Percentiles rank a stretch among this genome's conserved stretches.
Evolutionary conservation across 2,888 invertebrate species (phyloP).

Genomic region (Drosophila niveifrons): DNA sequence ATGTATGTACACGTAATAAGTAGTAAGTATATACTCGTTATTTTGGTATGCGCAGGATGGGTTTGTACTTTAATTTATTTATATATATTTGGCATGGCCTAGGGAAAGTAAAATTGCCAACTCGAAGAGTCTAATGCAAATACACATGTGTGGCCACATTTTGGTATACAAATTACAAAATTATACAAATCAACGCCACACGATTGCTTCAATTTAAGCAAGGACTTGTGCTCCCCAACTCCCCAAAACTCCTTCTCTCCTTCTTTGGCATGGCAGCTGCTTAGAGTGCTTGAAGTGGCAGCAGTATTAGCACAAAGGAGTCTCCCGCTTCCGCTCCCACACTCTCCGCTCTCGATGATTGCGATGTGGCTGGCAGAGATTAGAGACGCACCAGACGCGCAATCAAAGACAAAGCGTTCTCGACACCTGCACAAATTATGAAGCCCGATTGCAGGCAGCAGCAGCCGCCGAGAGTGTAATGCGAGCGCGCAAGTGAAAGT

Average conservation of each 20-base stretch:
- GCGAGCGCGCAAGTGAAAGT: conserved; percentile 20
- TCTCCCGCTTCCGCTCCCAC: conserved; percentile 10
- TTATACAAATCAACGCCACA: conserved; percentile 80
- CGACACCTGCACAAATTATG: conserved; percentile 80
- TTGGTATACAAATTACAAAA: conserved; percentile 81
- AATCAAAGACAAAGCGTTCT: conserved; percentile 77
- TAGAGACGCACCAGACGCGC: conserved; percentile 71
- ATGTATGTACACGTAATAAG: conserved; percentile 4
- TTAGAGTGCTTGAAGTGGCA: conserved; percentile 45
- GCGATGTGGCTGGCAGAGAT: conserved; percentile 73
- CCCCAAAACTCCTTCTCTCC: not conserved
- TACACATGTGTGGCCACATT: conserved; percentile 77
- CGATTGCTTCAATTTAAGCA: conserved; percentile 80
- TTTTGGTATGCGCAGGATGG: not conserved
- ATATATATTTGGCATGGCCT: conserved; percentile 55
- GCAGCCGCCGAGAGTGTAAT: conserved; percentile 17
- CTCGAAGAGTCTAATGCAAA: conserved; percentile 38
- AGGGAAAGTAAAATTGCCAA: conserved; percentile 65
- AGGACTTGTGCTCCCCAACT: conserved; percentile 16
- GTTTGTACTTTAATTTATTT: conserved; percentile 72
- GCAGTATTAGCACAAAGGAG: conserved; percentile 53
- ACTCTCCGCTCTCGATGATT: conserved; percentile 35
- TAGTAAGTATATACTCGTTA: conserved; percentile 2
- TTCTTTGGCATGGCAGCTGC: conserved; percentile 38
- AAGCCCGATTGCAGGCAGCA: conserved; percentile 52